Base-by-base conservation (phyloP, 2,113 vertebrate genomes). In the Suncus etruscus region DNA sequence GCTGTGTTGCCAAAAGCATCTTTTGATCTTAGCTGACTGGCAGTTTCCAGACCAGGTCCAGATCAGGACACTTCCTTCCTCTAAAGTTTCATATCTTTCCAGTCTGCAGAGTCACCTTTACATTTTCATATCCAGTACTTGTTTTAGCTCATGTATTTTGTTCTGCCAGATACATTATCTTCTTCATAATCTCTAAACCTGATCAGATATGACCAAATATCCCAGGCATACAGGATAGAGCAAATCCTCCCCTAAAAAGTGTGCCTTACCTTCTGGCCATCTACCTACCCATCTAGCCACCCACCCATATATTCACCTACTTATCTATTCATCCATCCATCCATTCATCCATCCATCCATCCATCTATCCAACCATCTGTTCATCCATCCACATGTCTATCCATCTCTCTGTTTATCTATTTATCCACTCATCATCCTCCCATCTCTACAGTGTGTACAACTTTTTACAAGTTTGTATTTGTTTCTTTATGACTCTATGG, bases 1-100 rank as follows among this genome's bases (percentile, higher is more conserved):
- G 92, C 94, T 95, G 95, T 96, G 93, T 92, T 93, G 83, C 91
- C 77, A 65, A 83, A 94, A 73, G 61, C 11, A 25, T 14, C 32
- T n/a, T 24, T 29, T 24, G 51, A 74, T 25, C 25, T 68, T 66
- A 47, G 72, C 84, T 31, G 54, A 58, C 11, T 39, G 51, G 77
- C 45, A 87, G n/a, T 51, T 47, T 89, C 58, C 69, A 90, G 83
- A 70, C 22, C 47, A 65, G 68, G 89, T 87, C 86, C 72, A 93
- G 7, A 22, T 20, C 84, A 20, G 72, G 18, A 86, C 72, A 29
- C 80, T 92, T 93, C 77, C 48, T 45, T 77, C 83, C 45, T 58
- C 81, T 74, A 74, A 86, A 82, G 27, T 58, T 58, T 58, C 22
- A 4, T 22, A 22, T 65, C 90, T 76, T 65, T 24, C 25, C 63